Evolutionary conservation across 1,140 invertebrate species (phyloP).

Genomic region (Nymphalis io): DNA sequence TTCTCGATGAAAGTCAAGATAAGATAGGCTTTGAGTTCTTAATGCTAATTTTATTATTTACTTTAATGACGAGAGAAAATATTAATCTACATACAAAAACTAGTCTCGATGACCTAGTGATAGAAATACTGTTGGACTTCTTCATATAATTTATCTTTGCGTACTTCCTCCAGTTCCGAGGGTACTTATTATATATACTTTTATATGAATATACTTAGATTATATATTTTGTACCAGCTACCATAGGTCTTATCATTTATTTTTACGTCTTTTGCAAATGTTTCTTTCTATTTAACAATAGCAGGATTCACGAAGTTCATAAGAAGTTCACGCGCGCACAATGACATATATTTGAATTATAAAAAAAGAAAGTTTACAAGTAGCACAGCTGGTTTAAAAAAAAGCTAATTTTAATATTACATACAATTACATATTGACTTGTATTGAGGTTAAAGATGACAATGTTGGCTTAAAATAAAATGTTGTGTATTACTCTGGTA

Average conservation of each 20-base stretch:
- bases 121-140: background rate
- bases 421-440: too few species aligned
- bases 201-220: background rate
- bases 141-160: slow-evolving; percentile 18
- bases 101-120: slow-evolving; percentile 16
- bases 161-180: background rate
- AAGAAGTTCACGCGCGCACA: too few species aligned
- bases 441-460: background rate
- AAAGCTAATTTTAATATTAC: too few species aligned
- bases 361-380: too few species aligned
- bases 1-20: slow-evolving; percentile 4
- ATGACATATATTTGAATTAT: too few species aligned
- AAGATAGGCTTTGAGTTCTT: background rate
- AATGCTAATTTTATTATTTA: slow-evolving; percentile 26
- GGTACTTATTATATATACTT: background rate
- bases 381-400: too few species aligned
- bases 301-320: too few species aligned
- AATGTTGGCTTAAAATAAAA: background rate
- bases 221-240: too few species aligned
- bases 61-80: slow-evolving; percentile 19
- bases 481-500: background rate
- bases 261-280: too few species aligned
- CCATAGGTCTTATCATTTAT: too few species aligned
- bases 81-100: slow-evolving; percentile 10
- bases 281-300: too few species aligned